A percentile compares a stretch with the other conserved stretches of the same genome.
phyloP scores from a whole-genome alignment of 1,140 invertebrate species.

The Coboldia fuscipes region DNA sequence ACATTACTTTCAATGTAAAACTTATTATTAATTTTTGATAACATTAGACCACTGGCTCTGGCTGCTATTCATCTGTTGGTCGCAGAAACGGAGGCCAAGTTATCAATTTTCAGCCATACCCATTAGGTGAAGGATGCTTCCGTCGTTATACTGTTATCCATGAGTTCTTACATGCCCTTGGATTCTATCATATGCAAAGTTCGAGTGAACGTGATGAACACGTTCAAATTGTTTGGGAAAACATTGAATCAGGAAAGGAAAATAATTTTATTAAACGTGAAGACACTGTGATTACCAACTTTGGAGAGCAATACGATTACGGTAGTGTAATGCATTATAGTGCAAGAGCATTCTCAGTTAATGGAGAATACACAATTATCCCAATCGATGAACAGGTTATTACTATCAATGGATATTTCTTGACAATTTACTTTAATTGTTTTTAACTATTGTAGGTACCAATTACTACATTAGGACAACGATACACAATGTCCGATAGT shows the following conservation, averaged over 20 bases:
- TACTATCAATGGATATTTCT: no score
- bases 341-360: slow-evolving; percentile 43
- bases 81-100: slow-evolving; percentile 23
- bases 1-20: slow-evolving; percentile 4
- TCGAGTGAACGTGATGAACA: slow-evolving; percentile 43
- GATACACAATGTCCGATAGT: no score
- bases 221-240: slow-evolving; percentile 40
- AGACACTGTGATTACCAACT: slow-evolving; percentile 21
- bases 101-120: slow-evolving; percentile 17
- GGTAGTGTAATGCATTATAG: slow-evolving; percentile 46
- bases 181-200: slow-evolving; percentile 52
- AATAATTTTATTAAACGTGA: slow-evolving; percentile 31
- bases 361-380: slow-evolving; percentile 43
- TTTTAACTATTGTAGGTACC: no score
- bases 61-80: slow-evolving; percentile 26
- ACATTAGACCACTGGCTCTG: slow-evolving; percentile 12
- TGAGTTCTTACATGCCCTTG: slow-evolving; percentile 41
- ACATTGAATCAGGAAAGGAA: slow-evolving; percentile 32
- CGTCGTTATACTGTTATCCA: slow-evolving; percentile 32
- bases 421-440: no score
- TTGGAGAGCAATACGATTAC: slow-evolving; percentile 34
- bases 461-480: no score
- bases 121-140: slow-evolving; percentile 13
- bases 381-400: no score
- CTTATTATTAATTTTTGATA: slow-evolving; percentile 6